Evolutionary conservation across 2,888 invertebrate species (phyloP).

Genomic region (Callinectes sapidus): DNA sequence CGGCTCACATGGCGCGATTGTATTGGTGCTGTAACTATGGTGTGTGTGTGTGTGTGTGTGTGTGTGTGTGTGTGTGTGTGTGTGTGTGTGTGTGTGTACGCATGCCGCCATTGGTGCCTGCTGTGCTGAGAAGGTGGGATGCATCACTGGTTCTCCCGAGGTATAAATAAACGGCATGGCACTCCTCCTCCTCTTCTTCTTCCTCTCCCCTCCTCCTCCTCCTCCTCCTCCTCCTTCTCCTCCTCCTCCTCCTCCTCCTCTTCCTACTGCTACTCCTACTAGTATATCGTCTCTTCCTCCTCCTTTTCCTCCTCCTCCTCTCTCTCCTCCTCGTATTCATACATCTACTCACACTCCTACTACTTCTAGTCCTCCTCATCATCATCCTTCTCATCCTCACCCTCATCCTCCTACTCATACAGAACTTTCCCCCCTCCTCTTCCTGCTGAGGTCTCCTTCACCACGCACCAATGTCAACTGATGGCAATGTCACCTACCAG

Average conservation of each 20-base stretch:
- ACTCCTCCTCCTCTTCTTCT: neutral
- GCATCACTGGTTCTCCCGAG: conserved; percentile 21
- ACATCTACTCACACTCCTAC: too few species aligned
- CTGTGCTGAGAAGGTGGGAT: neutral
- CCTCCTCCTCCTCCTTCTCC: neutral
- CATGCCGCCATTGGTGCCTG: neutral
- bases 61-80: neutral
- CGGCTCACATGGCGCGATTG: neutral
- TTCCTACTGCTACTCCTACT: too few species aligned
- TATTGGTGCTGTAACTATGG: neutral
- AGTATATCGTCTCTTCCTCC: too few species aligned
- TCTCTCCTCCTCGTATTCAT: too few species aligned
- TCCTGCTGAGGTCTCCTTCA: neutral
- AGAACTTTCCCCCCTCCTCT: neutral
- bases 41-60: conserved; percentile 22
- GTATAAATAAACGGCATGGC: conserved; percentile 6
- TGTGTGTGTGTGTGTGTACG: conserved; percentile 11
- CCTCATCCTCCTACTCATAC: neutral
- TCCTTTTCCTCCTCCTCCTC: too few species aligned
- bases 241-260: too few species aligned
- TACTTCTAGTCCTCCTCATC: too few species aligned
- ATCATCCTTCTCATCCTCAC: too few species aligned
- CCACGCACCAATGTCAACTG: neutral
- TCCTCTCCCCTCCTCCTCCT: neutral
- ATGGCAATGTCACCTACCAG: neutral